Conservation (phyloP, 2,888 invertebrate species). For the Erebia aethiops region DNA sequence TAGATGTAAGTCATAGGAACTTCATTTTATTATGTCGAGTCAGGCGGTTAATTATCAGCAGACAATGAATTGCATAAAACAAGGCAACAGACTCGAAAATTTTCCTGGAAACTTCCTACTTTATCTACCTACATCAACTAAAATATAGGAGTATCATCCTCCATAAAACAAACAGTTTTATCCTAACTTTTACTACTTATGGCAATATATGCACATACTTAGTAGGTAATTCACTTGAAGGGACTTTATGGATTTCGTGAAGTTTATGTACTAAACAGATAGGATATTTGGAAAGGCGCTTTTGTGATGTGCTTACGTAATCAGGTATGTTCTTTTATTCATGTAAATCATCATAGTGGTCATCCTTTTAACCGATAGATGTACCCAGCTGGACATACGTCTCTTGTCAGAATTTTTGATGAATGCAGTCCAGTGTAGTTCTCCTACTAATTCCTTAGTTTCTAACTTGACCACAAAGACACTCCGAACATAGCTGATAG, state of each 20-base stretch:
- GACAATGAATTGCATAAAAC: slow-evolving; percentile 68
- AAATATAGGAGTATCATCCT: not conserved
- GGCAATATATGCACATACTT: slow-evolving; percentile 19
- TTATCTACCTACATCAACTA: slow-evolving; percentile 1
- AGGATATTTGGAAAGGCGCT: slow-evolving; percentile 11
- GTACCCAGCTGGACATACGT: not conserved
- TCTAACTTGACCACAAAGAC: not conserved
- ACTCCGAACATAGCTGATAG: not conserved
- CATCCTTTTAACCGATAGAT: not conserved
- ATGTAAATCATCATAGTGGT: not conserved
- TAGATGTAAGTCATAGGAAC: slow-evolving; percentile 26
- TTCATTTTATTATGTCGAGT: slow-evolving; percentile 57
- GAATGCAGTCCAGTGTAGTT: not conserved
- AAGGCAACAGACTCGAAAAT: slow-evolving; percentile 1
- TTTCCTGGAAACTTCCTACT: slow-evolving; percentile 3
- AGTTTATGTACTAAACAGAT: slow-evolving; percentile 6
- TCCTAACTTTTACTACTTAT: slow-evolving; percentile 16
- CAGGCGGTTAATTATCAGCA: slow-evolving; percentile 76
- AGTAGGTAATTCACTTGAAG: slow-evolving; percentile 13
- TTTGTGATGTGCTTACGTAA: slow-evolving; percentile 8
- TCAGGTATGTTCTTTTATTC: not conserved
- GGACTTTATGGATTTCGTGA: slow-evolving; percentile 18
- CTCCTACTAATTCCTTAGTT: not conserved
- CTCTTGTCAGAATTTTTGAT: not conserved
- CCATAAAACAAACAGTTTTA: slow-evolving; percentile 14